Evolutionary conservation across 1,140 invertebrate species (phyloP).

Genomic region (Hycleus phaleratus): DNA sequence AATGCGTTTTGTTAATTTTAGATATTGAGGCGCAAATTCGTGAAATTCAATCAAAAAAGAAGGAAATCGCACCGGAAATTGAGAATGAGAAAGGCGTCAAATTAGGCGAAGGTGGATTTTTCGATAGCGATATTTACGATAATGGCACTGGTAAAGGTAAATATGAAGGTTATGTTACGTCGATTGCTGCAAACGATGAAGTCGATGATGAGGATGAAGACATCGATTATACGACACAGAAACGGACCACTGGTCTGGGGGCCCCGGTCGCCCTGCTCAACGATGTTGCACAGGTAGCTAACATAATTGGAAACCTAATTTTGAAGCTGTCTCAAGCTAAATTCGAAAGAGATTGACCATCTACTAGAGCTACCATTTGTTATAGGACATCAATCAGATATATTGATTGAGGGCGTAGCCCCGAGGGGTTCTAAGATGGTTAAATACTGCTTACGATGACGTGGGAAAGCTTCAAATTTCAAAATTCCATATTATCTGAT

Average conservation of each 20-base stretch:
- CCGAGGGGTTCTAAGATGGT: too few species aligned
- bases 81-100: conserved; percentile 65
- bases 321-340: too few species aligned
- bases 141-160: conserved; percentile 61
- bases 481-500: too few species aligned
- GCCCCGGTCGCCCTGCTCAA: conserved; percentile 83
- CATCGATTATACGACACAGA: conserved; percentile 54
- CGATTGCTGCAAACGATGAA: conserved; percentile 90
- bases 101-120: conserved; percentile 79
- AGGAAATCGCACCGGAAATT: conserved; percentile 59
- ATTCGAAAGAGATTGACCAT: too few species aligned
- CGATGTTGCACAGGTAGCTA: conserved; percentile 73
- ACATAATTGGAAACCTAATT: too few species aligned
- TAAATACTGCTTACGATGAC: too few species aligned
- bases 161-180: conserved; percentile 91
- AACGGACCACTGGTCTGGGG: conserved; percentile 68
- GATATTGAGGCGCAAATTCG: conserved; percentile 91
- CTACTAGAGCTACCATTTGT: too few species aligned
- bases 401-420: too few species aligned
- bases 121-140: conserved; percentile 92
- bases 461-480: too few species aligned
- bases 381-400: too few species aligned
- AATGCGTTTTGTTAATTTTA: conserved; percentile 38
- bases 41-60: conserved; percentile 83
- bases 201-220: conserved; percentile 85